A percentile compares a stretch with the other conserved stretches of the same genome.
Conservation (phyloP, 2,888 invertebrate genomes). For the Sarcophaga rosellei region DNA sequence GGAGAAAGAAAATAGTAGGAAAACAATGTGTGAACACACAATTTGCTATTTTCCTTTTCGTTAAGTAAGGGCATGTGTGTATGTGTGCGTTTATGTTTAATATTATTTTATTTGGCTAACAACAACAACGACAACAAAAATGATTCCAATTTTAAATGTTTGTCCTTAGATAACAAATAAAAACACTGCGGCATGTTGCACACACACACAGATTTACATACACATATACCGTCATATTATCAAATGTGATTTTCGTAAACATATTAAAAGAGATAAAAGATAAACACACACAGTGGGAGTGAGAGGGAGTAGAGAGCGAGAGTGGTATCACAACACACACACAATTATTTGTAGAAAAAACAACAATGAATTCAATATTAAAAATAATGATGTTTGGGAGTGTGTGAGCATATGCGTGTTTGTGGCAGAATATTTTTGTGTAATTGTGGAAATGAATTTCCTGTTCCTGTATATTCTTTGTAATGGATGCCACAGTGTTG, state of each 20-base stretch:
- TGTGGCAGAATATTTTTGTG: constrained; percentile 5
- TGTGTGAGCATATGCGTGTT: constrained; percentile 6
- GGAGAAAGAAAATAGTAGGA: background rate
- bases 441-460: background rate
- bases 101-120: constrained; percentile 18
- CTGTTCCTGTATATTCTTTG: background rate
- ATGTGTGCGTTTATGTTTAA: constrained; percentile 1
- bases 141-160: constrained; percentile 67
- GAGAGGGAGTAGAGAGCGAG: too few species aligned
- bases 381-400: constrained; percentile 33
- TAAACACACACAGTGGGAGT: background rate
- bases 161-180: constrained; percentile 67
- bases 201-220: background rate
- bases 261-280: background rate
- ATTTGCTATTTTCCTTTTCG: background rate
- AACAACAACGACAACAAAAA: background rate
- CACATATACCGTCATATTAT: background rate
- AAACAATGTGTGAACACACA: constrained; percentile 60
- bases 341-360: background rate
- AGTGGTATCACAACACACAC: too few species aligned
- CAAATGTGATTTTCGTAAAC: background rate
- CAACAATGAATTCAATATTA: constrained; percentile 7
- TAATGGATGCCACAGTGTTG: background rate
- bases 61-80: constrained; percentile 31
- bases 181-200: constrained; percentile 54